phyloP scores from a whole-genome alignment of 1,140 invertebrate genomes.

The Grapholita molesta region DNA sequence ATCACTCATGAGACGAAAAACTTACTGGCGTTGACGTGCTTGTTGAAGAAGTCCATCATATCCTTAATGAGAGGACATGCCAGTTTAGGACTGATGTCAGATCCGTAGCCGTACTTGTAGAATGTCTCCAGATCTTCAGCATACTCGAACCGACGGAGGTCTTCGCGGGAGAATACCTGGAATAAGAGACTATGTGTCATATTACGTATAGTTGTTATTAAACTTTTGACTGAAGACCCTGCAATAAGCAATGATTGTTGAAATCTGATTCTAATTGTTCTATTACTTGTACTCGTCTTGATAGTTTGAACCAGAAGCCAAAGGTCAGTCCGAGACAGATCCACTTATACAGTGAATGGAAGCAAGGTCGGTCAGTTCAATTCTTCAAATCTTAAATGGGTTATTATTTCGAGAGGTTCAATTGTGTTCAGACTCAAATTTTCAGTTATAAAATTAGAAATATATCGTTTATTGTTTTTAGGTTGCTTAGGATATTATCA shows the following conservation, averaged over 20 bases:
- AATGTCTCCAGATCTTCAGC: constrained; percentile 88
- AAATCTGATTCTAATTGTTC: not conserved
- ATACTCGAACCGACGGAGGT: constrained; percentile 87
- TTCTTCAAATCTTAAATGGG: too few relatives aligned
- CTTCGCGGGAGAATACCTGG: constrained; percentile 83
- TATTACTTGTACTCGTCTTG: not conserved
- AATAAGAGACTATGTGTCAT: constrained; percentile 14
- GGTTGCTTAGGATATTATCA: too few relatives aligned
- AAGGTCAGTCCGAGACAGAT: too few relatives aligned
- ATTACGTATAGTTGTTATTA: not conserved
- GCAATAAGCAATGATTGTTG: not conserved
- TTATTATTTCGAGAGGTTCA: too few relatives aligned
- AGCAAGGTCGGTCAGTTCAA: too few relatives aligned
- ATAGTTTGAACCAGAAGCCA: not conserved
- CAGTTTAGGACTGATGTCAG: constrained; percentile 81
- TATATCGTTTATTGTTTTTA: too few relatives aligned
- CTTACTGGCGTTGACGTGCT: constrained; percentile 65
- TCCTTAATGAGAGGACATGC: constrained; percentile 88
- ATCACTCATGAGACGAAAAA: not conserved
- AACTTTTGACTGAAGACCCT: not conserved
- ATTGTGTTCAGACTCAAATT: too few relatives aligned
- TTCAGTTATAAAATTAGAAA: too few relatives aligned
- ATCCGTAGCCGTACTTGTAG: constrained; percentile 87
- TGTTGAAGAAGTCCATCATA: constrained; percentile 84
- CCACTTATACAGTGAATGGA: too few relatives aligned